Evolutionary conservation across 2,113 vertebrate species (phyloP).

Genomic region (Phrynosoma platyrhinos): DNA sequence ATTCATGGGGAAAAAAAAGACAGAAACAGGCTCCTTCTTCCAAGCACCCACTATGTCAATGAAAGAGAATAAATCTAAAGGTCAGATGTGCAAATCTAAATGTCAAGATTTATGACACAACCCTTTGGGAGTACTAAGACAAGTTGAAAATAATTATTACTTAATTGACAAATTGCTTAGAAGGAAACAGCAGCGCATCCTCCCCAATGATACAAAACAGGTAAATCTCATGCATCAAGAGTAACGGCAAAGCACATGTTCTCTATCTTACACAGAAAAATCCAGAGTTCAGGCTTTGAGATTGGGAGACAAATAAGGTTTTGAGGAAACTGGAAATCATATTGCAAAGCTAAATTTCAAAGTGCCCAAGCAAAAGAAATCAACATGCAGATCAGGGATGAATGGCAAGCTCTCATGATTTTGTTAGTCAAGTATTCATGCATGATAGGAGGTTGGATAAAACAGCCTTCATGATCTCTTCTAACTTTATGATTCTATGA

Average conservation of each 20-base stretch:
- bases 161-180: not conserved
- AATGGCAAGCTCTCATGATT: not conserved
- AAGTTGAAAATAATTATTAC: not conserved
- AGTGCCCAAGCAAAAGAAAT: not conserved
- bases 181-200: not conserved
- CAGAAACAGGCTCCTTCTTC: not conserved
- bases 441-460: no score
- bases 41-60: not conserved
- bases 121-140: not conserved
- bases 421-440: no score
- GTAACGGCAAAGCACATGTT: not conserved
- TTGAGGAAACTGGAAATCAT: not conserved
- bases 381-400: not conserved
- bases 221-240: not conserved
- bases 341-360: not conserved
- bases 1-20: conserved; percentile 5
- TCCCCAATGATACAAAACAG: conserved; percentile 4
- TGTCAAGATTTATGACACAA: not conserved
- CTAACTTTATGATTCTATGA: no score
- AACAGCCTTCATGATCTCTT: no score
- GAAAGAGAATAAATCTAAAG: conserved; percentile 11
- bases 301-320: not conserved
- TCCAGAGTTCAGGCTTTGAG: conserved; percentile 33
- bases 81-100: conserved; percentile 44
- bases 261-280: not conserved